These are phyloP conservation scores for Actenoides lindsayi DNA, from an alignment of 2,113 vertebrate species.

Conservation along the genomic window DNA sequence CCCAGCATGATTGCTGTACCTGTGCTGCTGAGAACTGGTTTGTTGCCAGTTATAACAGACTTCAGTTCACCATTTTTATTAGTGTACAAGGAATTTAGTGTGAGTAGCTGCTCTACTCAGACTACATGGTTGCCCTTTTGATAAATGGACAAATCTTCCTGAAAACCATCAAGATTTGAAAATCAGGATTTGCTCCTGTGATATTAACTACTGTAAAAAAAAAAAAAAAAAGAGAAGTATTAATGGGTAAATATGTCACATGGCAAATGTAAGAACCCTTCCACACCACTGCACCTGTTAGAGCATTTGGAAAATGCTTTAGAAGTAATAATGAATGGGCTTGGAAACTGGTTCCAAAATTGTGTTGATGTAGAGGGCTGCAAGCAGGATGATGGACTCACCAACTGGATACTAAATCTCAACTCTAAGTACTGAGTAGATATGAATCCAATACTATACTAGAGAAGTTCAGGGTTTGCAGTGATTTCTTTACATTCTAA, in stretches of 20 bases:
- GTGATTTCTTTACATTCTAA: background rate
- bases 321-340: background rate
- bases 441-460: background rate
- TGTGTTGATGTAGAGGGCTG: background rate
- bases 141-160: background rate
- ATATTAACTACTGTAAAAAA: background rate
- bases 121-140: background rate
- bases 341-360: background rate
- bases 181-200: background rate
- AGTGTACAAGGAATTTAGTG: background rate
- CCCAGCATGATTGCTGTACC: background rate
- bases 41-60: background rate
- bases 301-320: background rate
- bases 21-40: background rate
- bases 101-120: background rate
- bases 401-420: background rate
- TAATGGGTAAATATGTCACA: background rate
- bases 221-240: background rate
- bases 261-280: background rate
- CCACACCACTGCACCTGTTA: background rate
- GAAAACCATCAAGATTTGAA: background rate
- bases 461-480: background rate
- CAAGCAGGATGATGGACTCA: background rate
- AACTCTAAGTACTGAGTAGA: background rate
- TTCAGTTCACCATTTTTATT: background rate